These are phyloP conservation scores for Corythornis cristatus DNA, from an alignment of 2,113 vertebrate genomes.

Conservation along the genomic window DNA sequence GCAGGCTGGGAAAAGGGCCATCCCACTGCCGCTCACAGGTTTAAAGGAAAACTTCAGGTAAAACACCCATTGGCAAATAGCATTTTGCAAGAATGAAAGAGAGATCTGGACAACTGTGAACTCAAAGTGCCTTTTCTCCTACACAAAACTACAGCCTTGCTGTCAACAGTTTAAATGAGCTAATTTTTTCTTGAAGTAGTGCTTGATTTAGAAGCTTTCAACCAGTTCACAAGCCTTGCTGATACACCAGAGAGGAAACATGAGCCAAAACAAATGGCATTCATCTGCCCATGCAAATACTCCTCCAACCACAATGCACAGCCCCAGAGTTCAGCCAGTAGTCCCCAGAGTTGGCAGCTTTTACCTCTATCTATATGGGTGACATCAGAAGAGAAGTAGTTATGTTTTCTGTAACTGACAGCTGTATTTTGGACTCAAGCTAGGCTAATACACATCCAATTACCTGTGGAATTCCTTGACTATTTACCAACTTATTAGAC, in stretches of 20 bases:
- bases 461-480: neutral
- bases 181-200: neutral
- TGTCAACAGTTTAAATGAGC: neutral
- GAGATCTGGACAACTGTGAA: neutral
- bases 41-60: neutral
- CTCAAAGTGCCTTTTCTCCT: neutral
- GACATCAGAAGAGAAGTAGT: neutral
- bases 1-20: neutral
- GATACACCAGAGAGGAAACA: neutral
- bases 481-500: neutral
- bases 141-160: neutral
- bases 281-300: neutral
- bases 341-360: neutral
- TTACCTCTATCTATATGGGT: neutral
- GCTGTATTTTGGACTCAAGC: neutral
- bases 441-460: neutral
- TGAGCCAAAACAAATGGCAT: accelerated
- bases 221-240: neutral
- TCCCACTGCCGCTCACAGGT: neutral
- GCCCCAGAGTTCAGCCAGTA: neutral
- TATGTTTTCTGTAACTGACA: neutral
- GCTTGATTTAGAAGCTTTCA: neutral
- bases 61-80: neutral
- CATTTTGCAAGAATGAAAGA: neutral
- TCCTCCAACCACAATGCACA: neutral